A percentile compares a stretch with the other conserved stretches of the same genome.
Conservation (phyloP, 1,140 invertebrate species). For the Drosophila bipectinata region DNA sequence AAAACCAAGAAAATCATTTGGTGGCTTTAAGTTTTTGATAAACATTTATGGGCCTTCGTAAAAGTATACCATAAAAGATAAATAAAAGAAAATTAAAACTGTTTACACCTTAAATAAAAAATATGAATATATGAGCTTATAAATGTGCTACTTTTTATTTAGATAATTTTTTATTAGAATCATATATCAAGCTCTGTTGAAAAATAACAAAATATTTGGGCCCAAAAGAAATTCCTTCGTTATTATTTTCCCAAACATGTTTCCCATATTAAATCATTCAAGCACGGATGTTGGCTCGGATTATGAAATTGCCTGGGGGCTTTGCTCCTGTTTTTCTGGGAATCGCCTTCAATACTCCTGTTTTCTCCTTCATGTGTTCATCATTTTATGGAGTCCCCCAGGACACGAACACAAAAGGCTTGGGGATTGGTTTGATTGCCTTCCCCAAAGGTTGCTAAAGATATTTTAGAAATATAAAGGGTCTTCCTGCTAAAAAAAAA, state of each 20-base stretch:
- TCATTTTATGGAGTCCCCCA: slow-evolving; percentile 20
- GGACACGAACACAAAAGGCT: slow-evolving; percentile 29
- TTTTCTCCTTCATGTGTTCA: slow-evolving; percentile 23
- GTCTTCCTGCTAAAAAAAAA: too few relatives aligned
- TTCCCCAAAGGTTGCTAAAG: slow-evolving; percentile 12
- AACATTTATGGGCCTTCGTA: too few relatives aligned
- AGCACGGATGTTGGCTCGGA: slow-evolving; percentile 16
- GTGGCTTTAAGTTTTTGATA: too few relatives aligned
- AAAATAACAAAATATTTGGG: not conserved
- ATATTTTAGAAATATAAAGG: not conserved
- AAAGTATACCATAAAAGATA: too few relatives aligned
- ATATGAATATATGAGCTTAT: not conserved
- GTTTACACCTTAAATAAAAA: not conserved
- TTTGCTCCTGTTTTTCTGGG: not conserved
- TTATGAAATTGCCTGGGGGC: slow-evolving; percentile 45
- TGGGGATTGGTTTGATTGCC: slow-evolving; percentile 34
- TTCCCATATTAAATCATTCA: slow-evolving; percentile 24
- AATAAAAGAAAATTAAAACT: too few relatives aligned
- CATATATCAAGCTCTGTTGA: not conserved
- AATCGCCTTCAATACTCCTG: slow-evolving; percentile 15
- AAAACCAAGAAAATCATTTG: too few relatives aligned
- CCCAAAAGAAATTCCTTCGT: slow-evolving; percentile 8
- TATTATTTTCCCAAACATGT: not conserved
- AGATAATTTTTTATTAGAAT: not conserved
- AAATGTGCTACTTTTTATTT: not conserved